Conservation (phyloP, 2,113 vertebrate species). For the Psophia crepitans region DNA sequence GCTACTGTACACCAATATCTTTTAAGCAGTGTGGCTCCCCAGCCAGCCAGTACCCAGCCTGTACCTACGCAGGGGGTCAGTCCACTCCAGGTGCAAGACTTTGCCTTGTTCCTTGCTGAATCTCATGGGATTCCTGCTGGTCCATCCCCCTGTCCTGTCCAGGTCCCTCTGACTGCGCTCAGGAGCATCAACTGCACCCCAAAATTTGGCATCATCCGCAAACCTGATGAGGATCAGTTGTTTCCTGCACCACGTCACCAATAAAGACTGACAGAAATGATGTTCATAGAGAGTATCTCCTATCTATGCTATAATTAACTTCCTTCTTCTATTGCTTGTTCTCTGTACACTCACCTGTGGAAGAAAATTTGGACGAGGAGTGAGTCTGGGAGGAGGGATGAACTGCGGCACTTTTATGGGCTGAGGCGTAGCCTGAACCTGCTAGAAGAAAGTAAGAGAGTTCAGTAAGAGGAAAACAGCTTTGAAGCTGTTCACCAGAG, state of each 20-base stretch:
- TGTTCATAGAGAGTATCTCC: background rate
- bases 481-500: background rate
- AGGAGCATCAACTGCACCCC: background rate
- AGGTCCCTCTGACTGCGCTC: background rate
- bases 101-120: background rate
- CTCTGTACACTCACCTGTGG: constrained; percentile 87
- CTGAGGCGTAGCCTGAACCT: constrained; percentile 95
- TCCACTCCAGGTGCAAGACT: background rate
- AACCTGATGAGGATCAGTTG: background rate
- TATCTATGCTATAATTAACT: background rate
- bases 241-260: background rate
- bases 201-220: background rate
- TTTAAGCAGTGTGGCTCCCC: background rate
- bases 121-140: background rate
- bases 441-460: constrained; percentile 67
- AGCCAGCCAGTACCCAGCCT: background rate
- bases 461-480: constrained; percentile 58
- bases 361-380: constrained; percentile 94
- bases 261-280: background rate
- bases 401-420: constrained; percentile 99
- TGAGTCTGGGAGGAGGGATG: constrained; percentile 98
- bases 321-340: background rate
- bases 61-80: background rate
- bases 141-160: background rate
- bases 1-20: background rate